Evolutionary conservation across 2,113 vertebrate species (phyloP).

Genomic region (Crocuta crocuta): DNA sequence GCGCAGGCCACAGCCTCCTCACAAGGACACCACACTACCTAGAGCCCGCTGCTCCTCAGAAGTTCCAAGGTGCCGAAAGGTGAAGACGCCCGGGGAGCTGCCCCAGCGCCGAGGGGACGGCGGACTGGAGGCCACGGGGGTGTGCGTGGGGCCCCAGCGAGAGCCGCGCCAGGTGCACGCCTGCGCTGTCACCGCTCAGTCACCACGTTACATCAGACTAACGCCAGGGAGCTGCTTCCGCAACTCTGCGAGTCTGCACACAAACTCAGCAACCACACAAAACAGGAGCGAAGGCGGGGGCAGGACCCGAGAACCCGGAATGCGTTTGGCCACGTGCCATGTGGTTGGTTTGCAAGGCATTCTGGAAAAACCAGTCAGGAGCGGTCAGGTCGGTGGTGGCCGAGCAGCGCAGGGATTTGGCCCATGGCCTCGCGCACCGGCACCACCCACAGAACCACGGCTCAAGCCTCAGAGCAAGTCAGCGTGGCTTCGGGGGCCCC

Average conservation of each 20-base stretch:
- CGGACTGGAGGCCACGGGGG: too few relatives aligned
- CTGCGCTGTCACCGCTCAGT: too few relatives aligned
- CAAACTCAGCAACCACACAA: background rate
- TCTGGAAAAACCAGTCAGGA: background rate
- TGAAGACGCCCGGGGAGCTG: background rate
- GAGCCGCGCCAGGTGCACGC: too few relatives aligned
- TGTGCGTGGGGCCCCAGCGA: too few relatives aligned
- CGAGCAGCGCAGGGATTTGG: background rate
- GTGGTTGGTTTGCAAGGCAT: fast-evolving
- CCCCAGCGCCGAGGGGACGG: background rate
- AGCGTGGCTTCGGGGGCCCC: too few relatives aligned
- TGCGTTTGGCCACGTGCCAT: fast-evolving
- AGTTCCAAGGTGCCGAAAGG: too few relatives aligned
- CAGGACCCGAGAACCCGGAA: fast-evolving
- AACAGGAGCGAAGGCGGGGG: fast-evolving
- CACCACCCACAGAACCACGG: too few relatives aligned
- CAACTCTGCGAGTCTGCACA: background rate
- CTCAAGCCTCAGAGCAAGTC: too few relatives aligned
- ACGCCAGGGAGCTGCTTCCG: too few relatives aligned
- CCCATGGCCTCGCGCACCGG: too few relatives aligned
- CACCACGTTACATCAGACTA: too few relatives aligned
- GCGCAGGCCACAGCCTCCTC: fast-evolving
- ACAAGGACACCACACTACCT: background rate
- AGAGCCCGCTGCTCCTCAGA: too few relatives aligned
- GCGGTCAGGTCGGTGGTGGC: fast-evolving